Evolutionary conservation across 2,888 invertebrate species (phyloP).

Genomic region (Dynastes hyllus): DNA sequence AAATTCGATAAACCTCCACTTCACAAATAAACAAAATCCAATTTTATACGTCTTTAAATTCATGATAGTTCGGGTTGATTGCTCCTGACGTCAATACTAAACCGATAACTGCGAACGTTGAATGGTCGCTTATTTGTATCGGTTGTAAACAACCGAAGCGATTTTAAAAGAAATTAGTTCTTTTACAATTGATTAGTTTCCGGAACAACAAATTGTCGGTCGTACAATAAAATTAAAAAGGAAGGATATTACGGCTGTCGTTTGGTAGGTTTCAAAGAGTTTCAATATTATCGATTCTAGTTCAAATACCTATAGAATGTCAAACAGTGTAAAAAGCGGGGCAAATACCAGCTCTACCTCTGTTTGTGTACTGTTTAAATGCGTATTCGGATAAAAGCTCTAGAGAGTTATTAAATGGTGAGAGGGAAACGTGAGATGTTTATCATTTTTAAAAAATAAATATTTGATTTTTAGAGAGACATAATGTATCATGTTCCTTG

Average conservation of each 20-base stretch:
- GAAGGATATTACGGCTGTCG: not conserved
- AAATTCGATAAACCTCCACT: no score
- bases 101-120: not conserved
- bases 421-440: no score
- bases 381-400: no score
- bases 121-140: not conserved
- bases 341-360: no score
- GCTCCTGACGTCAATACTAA: not conserved
- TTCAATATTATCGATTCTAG: no score
- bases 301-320: not conserved
- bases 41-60: not conserved
- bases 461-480: no score
- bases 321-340: no score
- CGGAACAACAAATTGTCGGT: conserved; percentile 9
- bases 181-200: conserved; percentile 22
- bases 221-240: not conserved
- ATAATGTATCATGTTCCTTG: no score
- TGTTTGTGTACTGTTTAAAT: no score
- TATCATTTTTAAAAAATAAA: no score
- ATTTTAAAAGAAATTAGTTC: conserved; percentile 25
- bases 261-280: not conserved
- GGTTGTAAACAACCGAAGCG: not conserved
- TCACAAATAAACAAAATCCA: no score
- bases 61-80: not conserved
- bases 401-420: no score